Conservation (phyloP, 2,888 invertebrate species). For the Uloborus plumipes region DNA sequence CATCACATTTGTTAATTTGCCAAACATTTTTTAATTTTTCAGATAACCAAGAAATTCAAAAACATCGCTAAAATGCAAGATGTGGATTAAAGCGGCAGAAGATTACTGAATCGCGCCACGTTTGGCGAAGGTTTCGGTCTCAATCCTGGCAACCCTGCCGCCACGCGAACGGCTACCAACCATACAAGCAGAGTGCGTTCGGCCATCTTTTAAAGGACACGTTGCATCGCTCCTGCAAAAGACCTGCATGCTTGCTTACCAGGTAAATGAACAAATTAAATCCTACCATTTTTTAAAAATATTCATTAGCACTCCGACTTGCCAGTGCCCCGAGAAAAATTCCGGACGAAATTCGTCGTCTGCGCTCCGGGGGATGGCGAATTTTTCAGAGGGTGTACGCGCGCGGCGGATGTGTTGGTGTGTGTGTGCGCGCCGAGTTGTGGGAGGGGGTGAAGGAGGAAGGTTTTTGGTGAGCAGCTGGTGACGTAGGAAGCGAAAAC, state of each 20-base stretch:
- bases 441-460: constrained; percentile 7
- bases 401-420: constrained; percentile 16
- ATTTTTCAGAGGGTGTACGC: constrained; percentile 27
- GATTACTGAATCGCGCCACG: neutral
- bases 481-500: constrained; percentile 37
- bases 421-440: constrained; percentile 31
- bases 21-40: no score
- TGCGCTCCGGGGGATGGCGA: constrained; percentile 15
- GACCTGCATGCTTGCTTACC: neutral
- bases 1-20: no score
- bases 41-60: no score
- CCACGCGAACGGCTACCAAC: constrained; percentile 45
- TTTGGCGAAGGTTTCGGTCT: constrained; percentile 32
- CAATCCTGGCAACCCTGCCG: constrained; percentile 42
- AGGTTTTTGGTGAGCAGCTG: constrained; percentile 42
- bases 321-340: no score
- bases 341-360: no score
- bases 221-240: constrained; percentile 9
- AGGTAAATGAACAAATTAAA: constrained; percentile 15
- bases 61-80: no score
- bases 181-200: constrained; percentile 36
- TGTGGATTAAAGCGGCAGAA: no score
- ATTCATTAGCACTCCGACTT: no score
- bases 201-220: constrained; percentile 53
- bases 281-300: neutral